These are phyloP conservation scores for Colletes latitarsis DNA, from an alignment of 1,140 invertebrate genomes.

Conservation along the genomic window DNA sequence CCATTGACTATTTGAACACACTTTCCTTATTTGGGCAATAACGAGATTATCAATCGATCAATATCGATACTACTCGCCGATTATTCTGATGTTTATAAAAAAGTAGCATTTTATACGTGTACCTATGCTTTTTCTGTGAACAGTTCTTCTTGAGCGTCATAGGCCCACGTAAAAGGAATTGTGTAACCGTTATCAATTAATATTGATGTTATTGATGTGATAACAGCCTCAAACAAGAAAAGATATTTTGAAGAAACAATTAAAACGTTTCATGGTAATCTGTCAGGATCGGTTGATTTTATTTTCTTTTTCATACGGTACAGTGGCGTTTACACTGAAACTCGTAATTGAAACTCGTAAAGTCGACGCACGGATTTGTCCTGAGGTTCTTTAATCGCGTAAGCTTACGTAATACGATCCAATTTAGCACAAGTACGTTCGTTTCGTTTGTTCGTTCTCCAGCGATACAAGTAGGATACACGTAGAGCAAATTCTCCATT, in stretches of 20 bases:
- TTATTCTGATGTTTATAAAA: too few relatives aligned
- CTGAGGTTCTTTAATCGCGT: slow-evolving; percentile 63
- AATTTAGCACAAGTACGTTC: slow-evolving; percentile 60
- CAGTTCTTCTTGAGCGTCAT: too few relatives aligned
- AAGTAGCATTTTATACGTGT: too few relatives aligned
- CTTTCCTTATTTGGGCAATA: too few relatives aligned
- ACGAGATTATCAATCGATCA: too few relatives aligned
- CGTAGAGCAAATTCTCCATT: slow-evolving; percentile 20
- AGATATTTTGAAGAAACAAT: neutral
- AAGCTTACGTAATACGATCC: slow-evolving; percentile 63
- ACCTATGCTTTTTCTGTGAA: too few relatives aligned
- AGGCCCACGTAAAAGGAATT: too few relatives aligned
- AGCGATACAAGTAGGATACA: slow-evolving; percentile 33
- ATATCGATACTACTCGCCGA: too few relatives aligned
- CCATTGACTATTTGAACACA: too few relatives aligned
- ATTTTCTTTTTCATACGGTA: neutral
- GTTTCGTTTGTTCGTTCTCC: slow-evolving; percentile 57
- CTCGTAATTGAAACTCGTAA: slow-evolving; percentile 55
- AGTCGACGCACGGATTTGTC: slow-evolving; percentile 62
- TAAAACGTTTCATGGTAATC: neutral
- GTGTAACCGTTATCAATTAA: too few relatives aligned
- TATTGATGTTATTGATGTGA: too few relatives aligned
- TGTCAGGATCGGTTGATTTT: too few relatives aligned
- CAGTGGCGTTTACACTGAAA: slow-evolving; percentile 15
- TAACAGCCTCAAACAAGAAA: neutral